Base-by-base conservation (phyloP, 2,888 invertebrate species). In the Saturnia japonica region DNA sequence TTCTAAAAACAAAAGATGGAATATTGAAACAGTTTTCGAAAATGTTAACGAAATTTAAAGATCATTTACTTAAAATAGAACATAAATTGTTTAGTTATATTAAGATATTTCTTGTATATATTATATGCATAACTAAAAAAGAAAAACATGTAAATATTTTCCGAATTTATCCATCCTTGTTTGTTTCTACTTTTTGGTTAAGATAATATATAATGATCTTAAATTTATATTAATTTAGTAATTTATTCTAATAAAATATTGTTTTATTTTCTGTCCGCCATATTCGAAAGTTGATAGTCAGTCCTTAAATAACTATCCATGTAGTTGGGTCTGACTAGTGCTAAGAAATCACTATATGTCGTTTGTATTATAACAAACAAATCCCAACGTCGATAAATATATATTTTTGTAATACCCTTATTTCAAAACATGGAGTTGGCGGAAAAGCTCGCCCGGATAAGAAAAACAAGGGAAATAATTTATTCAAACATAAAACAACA, bases 401-500 rank as follows among this genome's bases (percentile, higher is more conserved):
- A n/a, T 9, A n/a, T 9, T 40, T 19, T 40, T 40, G 8, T 34
- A 40, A 4, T 40, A 2, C n/a, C n/a, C 64, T 6, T 28, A 60
- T 28, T 60, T 60, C 28, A 64, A 64, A 40, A 40, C n/a, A n/a
- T 64, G n/a, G 3, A 64, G 9, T 40, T 19, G n/a, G 8, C 2
- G n/a, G 64, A 40, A 28, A 40, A 64, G 64, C 64, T 40, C 40
- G 3, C 7, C 64, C 40, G 64, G 40, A 64, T 40, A 64, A 64
- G 40, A 40, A 64, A 64, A n/a, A 64, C 64, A 64, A 64, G 9
- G 40, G 40, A 9, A 40, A 40, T 64, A 64, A 64, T 64, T 64
- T 64, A 64, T 64, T 64, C 40, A 64, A 64, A 40, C 64, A 64
- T 64, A 64, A 64, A 64, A 64, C 64, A 40, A 64, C 64, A 40